Evolutionary conservation across 2,113 vertebrate species (phyloP).

Genomic region (Manacus vitellinus): DNA sequence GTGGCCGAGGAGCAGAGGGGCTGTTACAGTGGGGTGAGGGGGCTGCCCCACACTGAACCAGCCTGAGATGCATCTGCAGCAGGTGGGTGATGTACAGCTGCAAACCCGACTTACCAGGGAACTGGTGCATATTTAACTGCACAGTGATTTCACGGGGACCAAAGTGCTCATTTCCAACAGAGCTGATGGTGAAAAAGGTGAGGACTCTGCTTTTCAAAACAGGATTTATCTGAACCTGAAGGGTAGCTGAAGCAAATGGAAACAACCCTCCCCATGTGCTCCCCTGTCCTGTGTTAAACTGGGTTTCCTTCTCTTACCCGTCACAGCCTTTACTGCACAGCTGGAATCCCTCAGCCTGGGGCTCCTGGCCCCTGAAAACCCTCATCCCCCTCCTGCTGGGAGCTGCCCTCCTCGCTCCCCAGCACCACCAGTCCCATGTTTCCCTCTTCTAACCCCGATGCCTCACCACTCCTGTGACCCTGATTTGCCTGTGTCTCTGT

Average conservation of each 20-base stretch:
- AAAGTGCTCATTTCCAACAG: background rate
- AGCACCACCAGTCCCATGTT: background rate
- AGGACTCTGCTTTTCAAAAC: background rate
- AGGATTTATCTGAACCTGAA: background rate
- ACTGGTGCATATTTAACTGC: background rate
- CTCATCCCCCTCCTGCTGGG: background rate
- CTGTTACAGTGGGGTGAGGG: background rate
- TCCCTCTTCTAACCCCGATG: background rate
- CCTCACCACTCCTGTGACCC: background rate
- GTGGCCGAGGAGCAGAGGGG: background rate
- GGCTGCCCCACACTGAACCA: background rate
- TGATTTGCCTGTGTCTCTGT: background rate
- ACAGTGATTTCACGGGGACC: background rate
- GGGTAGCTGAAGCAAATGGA: background rate
- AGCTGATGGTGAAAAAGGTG: background rate
- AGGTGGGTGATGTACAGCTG: background rate
- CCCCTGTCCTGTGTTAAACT: background rate
- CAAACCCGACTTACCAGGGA: background rate
- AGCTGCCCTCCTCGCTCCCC: background rate
- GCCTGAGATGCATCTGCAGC: fast-evolving
- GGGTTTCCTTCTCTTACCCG: background rate
- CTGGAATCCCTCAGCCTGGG: background rate
- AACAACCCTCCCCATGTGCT: background rate
- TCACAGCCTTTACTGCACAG: background rate
- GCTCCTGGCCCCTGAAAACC: background rate